These are phyloP conservation scores for Ptyas mucosa DNA, from an alignment of 2,113 vertebrate genomes.

Conservation along the genomic window DNA sequence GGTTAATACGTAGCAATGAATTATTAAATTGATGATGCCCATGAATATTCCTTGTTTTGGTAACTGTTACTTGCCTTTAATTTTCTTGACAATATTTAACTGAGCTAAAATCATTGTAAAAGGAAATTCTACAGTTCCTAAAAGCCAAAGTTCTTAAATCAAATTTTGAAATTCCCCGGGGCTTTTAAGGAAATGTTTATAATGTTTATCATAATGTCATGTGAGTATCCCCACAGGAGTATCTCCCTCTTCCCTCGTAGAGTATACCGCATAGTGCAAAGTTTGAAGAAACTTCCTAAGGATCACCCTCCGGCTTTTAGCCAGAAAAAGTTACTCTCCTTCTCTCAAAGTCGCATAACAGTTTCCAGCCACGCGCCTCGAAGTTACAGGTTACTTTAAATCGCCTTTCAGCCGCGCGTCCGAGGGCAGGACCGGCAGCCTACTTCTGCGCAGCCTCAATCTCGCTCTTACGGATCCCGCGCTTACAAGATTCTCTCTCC, in stretches of 20 bases:
- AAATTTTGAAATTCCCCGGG: background rate
- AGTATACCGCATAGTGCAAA: background rate
- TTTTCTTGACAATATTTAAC: background rate
- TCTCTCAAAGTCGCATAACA: background rate
- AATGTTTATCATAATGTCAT: background rate
- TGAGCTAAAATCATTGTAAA: background rate
- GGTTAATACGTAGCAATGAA: background rate
- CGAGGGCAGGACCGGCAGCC: background rate
- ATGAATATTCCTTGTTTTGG: background rate
- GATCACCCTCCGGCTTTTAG: background rate
- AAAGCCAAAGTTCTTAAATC: background rate
- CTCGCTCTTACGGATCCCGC: constrained; percentile 41
- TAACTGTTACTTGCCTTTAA: background rate
- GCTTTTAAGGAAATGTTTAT: background rate
- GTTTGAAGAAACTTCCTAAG: background rate
- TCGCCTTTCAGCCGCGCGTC: constrained; percentile 22
- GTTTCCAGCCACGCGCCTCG: background rate
- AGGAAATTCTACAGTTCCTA: constrained; percentile 17
- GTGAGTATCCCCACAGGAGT: too few species aligned
- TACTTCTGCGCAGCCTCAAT: constrained; percentile 30
- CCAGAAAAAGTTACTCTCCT: background rate
- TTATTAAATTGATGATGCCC: background rate
- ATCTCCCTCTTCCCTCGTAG: too few species aligned
- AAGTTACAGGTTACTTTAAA: constrained; percentile 30
- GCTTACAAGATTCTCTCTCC: constrained; percentile 59